Evolutionary conservation across 92 coral and sea anemone genomes (phyloP), one percentile per base, ranked within the genome.

Genomic region (Meandrina meandrites): DNA sequence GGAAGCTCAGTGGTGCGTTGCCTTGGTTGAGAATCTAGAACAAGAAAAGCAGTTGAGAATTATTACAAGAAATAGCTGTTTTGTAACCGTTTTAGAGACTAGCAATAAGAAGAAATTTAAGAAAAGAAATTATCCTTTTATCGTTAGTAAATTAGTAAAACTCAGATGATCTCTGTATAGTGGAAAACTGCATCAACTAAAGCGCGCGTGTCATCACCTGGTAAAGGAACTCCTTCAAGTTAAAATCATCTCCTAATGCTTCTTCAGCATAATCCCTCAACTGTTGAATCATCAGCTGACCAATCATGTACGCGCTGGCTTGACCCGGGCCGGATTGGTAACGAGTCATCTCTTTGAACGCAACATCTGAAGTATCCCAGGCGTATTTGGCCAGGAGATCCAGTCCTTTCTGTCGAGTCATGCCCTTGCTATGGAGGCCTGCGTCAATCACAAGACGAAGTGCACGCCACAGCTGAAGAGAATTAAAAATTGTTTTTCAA

Each of bases 351-450:
- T 96, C 98, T 78, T 96, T 96, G 42, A 67, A 81, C 16, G 95
- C 89, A 30, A 96, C 79, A 80, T 96, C 98, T 45, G 98, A 89
- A 28, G 96, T 92, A 87, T 96, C 98, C 98, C 98, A 96, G 15
- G 98, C 96, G 85, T 91, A 96, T 56, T 90, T 71, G 32, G 88
- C 92, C 79, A 96, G 91, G 79, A 96, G 92, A 30, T 89, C 77
- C 74, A 96, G 81, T n/a, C 93, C 98, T 42, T 93, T 86, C 69
- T 87, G 82, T 31, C 98, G 88, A 15, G 84, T 96, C 86, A 94
- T 86, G 19, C 94, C 95, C 77, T 90, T 94, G 76, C 90, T 86
- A 83, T 96, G 98, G 42, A 96, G 94, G 22, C 98, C 98, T n/a
- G 98, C 47, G 80, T 96, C 98, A 18, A 96, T 89, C 2, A 96